Percentiles rank a stretch among this genome's conserved stretches.
Evolutionary conservation across 2,888 invertebrate species (phyloP).

Genomic region (Troides oblongomaculatus): DNA sequence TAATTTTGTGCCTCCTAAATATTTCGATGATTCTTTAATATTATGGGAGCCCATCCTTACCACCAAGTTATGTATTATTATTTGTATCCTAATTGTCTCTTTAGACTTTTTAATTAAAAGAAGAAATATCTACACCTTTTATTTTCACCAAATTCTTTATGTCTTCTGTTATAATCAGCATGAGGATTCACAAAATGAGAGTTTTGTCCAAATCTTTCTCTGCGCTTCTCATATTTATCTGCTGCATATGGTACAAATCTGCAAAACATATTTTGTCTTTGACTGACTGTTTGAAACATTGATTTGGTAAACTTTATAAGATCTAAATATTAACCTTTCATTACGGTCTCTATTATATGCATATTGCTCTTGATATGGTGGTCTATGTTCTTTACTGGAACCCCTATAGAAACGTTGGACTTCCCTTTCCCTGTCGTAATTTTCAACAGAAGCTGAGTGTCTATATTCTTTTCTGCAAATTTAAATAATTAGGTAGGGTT

Average conservation of each 20-base stretch:
- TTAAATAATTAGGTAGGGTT: neutral
- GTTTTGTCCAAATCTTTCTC: constrained; percentile 52
- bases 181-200: constrained; percentile 46
- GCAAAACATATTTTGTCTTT: constrained; percentile 37
- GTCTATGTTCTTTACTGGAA: constrained; percentile 64
- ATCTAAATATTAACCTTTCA: constrained; percentile 49
- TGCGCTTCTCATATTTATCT: constrained; percentile 56
- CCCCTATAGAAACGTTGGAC: constrained; percentile 70
- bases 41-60: neutral
- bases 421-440: constrained; percentile 62
- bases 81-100: neutral
- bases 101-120: neutral
- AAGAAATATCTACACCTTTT: constrained; percentile 51
- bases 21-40: no score
- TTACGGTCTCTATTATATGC: constrained; percentile 54
- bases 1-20: no score
- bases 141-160: constrained; percentile 56
- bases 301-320: neutral
- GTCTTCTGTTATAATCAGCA: constrained; percentile 53
- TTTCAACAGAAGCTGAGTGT: constrained; percentile 53
- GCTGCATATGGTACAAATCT: constrained; percentile 57
- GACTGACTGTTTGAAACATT: constrained; percentile 2
- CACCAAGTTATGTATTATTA: neutral
- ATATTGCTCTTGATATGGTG: constrained; percentile 53
- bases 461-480: constrained; percentile 61